A percentile compares a stretch with the other conserved stretches of the same genome.
Evolutionary conservation across 2,888 invertebrate species (phyloP).

Genomic region (Sphaerophoria rueppellii): DNA sequence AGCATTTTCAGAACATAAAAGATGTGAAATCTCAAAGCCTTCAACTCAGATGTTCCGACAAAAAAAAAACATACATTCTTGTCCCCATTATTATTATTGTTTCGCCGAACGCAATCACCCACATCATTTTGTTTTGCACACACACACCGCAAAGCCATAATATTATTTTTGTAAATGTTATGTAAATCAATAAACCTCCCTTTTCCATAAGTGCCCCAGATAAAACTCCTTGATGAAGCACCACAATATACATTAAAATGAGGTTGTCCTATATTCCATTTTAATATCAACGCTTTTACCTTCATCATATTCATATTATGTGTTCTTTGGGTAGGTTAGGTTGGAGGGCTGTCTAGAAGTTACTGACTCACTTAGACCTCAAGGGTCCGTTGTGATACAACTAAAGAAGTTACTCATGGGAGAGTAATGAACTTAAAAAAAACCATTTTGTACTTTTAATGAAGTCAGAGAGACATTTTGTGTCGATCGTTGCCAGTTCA

Average conservation of each 20-base stretch:
- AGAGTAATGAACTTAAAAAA: too few species aligned
- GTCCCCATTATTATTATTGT: constrained; percentile 26
- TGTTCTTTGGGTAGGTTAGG: too few species aligned
- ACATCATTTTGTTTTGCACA: neutral
- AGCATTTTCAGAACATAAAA: too few species aligned
- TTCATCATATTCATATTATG: constrained; percentile 8
- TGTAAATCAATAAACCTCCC: constrained; percentile 54
- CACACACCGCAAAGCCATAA: neutral
- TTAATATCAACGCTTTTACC: constrained; percentile 42
- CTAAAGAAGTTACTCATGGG: too few species aligned
- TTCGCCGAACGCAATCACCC: constrained; percentile 26
- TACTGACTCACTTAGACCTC: too few species aligned
- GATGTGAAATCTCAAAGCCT: too few species aligned
- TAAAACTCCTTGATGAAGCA: constrained; percentile 26
- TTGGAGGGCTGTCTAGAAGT: too few species aligned
- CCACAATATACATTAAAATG: constrained; percentile 27
- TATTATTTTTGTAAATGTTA: constrained; percentile 26
- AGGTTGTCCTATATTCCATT: constrained; percentile 42
- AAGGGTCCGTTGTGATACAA: too few species aligned
- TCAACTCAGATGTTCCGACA: too few species aligned
- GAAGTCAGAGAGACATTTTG: too few species aligned
- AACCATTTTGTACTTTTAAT: too few species aligned
- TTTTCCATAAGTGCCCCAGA: constrained; percentile 38
- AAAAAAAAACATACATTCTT: constrained; percentile 21
- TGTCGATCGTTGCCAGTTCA: too few species aligned